Evolutionary conservation across 2,888 invertebrate genomes (phyloP).

Genomic region (Ochropleura leucogaster): DNA sequence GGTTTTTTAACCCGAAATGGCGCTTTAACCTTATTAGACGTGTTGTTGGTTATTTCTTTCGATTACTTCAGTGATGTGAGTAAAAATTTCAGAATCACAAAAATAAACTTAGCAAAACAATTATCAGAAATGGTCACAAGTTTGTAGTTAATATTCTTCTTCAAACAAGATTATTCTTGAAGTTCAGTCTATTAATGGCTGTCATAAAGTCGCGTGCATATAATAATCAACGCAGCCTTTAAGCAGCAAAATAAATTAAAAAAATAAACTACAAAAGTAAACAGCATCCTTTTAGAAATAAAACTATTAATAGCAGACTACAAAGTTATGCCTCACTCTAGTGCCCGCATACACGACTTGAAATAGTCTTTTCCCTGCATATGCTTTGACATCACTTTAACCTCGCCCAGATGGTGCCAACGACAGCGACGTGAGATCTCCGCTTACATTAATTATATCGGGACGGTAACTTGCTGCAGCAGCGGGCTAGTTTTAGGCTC

Average conservation of each 20-base stretch:
- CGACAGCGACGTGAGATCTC: constrained; percentile 54
- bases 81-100: neutral
- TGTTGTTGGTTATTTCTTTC: neutral
- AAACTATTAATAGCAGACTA: neutral
- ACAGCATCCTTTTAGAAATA: neutral
- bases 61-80: neutral
- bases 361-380: constrained; percentile 59
- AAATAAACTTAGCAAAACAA: neutral
- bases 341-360: constrained; percentile 42
- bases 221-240: neutral
- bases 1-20: too few relatives aligned
- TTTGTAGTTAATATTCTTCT: neutral
- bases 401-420: constrained; percentile 58
- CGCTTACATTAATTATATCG: constrained; percentile 65
- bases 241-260: neutral
- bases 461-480: constrained; percentile 47
- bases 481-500: constrained; percentile 48
- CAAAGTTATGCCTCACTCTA: constrained; percentile 23
- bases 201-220: neutral
- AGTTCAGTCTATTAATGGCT: neutral
- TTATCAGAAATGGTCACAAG: neutral
- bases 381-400: constrained; percentile 60
- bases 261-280: neutral
- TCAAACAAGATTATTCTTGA: neutral
- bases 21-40: too few relatives aligned